These are phyloP conservation scores for Alfaro cultratus DNA, from an alignment of 2,797 vertebrate genomes.

Conservation along the genomic window DNA sequence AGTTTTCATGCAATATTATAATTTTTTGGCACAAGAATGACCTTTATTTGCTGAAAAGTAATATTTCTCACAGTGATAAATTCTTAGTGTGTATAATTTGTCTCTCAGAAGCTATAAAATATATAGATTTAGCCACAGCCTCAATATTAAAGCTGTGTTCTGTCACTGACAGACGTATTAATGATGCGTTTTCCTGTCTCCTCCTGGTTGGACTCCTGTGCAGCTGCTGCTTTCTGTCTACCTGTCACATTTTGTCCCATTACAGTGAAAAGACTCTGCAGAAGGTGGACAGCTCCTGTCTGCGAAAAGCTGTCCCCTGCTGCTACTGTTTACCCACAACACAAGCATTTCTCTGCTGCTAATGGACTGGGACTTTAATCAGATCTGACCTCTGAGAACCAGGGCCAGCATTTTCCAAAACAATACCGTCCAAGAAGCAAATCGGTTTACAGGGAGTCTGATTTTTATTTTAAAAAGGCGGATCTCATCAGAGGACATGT, in stretches of 20 bases:
- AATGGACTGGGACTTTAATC: conserved; percentile 96
- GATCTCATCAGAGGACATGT: not conserved
- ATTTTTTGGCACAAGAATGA: not conserved
- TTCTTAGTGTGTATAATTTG: not conserved
- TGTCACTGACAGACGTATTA: conserved; percentile 10
- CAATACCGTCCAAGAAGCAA: conserved; percentile 87
- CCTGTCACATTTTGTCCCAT: conserved; percentile 90
- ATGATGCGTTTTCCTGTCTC: not conserved
- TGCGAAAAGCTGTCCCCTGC: conserved; percentile 89
- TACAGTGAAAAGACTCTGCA: conserved; percentile 86
- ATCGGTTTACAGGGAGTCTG: conserved; percentile 18
- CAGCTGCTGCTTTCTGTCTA: conserved; percentile 79
- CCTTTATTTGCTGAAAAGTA: not conserved
- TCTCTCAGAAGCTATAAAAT: not conserved
- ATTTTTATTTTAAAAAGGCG: conserved; percentile 14
- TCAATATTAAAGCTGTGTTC: not conserved
- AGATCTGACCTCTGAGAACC: conserved; percentile 92
- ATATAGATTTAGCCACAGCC: not conserved
- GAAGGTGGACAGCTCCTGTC: conserved; percentile 83
- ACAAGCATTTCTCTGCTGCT: conserved; percentile 83
- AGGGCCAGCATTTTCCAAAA: conserved; percentile 88
- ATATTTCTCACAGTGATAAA: not conserved
- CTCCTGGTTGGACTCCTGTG: conserved; percentile 16
- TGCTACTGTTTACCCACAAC: conserved; percentile 97
- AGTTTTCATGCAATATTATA: not conserved